These are phyloP conservation scores for Romanogobio albipinnatus DNA, from an alignment of 2,113 vertebrate species.

Conservation along the genomic window DNA sequence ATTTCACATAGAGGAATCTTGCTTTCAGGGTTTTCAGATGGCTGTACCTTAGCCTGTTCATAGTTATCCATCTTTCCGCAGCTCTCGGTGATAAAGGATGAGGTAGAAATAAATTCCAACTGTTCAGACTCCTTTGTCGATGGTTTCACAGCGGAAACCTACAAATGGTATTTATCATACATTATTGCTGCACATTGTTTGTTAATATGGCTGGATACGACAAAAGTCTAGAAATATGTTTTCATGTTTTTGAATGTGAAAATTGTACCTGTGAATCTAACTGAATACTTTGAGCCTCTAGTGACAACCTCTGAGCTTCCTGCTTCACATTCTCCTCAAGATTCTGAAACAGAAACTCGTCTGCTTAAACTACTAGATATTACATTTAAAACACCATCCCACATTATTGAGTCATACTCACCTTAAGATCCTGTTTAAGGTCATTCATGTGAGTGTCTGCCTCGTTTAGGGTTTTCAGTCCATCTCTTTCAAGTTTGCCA, in stretches of 20 bases:
- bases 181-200: neutral
- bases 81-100: neutral
- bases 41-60: neutral
- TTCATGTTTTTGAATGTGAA: neutral
- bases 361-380: neutral
- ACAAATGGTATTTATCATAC: conserved; percentile 3
- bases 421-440: conserved; percentile 65
- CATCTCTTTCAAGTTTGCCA: conserved; percentile 65
- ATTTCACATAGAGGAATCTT: neutral
- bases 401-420: conserved; percentile 47
- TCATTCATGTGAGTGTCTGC: conserved; percentile 46
- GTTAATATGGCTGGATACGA: neutral
- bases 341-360: conserved; percentile 59
- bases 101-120: neutral
- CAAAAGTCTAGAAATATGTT: neutral
- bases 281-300: conserved; percentile 48
- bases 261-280: conserved; percentile 57
- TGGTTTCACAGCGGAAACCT: conserved; percentile 37
- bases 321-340: conserved; percentile 58
- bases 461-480: conserved; percentile 60
- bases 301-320: conserved; percentile 39
- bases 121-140: neutral
- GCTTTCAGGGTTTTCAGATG: neutral
- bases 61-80: neutral
- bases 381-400: neutral